Evolutionary conservation across 2,888 invertebrate species (phyloP), one percentile per base, ranked within the genome.

Genomic region (Perdita meconis): DNA sequence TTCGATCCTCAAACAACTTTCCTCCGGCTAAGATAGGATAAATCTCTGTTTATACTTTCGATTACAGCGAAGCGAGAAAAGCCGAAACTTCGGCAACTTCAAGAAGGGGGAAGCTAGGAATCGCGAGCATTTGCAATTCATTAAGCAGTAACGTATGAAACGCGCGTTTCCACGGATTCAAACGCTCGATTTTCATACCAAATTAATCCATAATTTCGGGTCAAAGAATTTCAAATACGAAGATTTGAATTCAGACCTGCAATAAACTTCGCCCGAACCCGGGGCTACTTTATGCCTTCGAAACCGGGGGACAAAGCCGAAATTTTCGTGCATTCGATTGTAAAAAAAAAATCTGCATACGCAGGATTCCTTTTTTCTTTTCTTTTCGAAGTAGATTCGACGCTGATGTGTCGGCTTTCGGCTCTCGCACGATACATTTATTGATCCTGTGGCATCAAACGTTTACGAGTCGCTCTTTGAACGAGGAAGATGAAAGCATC

Each of bases 401-500:
- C 61, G 77, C 47, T 63, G 60, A 77, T 76, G 82, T 63, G 73
- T 71, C 50, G 69, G 81, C 76, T 83, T 74, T 76, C 78, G 79
- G 78, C 56, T 67, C 71, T 76, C 59, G 81, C 80, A 74, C 83
- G 83, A 84, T 86, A 86, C 85, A 86, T 86, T 82, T 85, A 85
- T 83, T 81, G 83, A 85, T 83, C 83, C 82, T 78, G 81, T 69
- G 82, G 81, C 78, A 87, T 86, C 88, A 86, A 86, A 87, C 88
- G 86, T 86, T 87, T 86, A 87, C 85, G 86, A 81, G 83, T 79
- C 78, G 83, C 85, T 85, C 86, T 89, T 89, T 87, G 86, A 89
- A 84, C 83, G 84, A n/a, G 81, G 85, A 89, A 90, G 90, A 89
- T 90, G 89, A 90, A 89, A 89, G 90, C 85, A 81, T 80, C 82